These are phyloP conservation scores for Teleogryllus occipitalis DNA, from an alignment of 1,140 invertebrate genomes.

Conservation along the genomic window DNA sequence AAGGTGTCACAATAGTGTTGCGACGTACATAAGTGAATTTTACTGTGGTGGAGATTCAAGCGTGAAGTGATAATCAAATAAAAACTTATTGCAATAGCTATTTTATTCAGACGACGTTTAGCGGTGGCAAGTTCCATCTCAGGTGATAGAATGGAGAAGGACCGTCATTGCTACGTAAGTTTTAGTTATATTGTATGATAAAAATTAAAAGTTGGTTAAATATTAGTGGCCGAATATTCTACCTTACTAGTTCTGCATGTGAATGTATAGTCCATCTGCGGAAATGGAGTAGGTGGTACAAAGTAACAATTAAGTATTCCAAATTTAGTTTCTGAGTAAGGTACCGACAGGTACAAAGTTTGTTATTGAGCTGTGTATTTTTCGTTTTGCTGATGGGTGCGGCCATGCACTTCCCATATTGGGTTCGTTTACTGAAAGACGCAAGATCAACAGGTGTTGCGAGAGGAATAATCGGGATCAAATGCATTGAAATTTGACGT, in stretches of 20 bases:
- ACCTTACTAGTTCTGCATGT: not conserved
- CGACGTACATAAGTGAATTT: not conserved
- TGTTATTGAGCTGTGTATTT: not conserved
- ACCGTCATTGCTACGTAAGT: not conserved
- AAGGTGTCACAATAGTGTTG: not conserved
- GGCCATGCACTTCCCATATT: not conserved
- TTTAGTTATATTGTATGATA: not conserved
- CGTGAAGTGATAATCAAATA: too few species aligned
- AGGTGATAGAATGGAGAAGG: not conserved
- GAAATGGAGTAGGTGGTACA: too few species aligned
- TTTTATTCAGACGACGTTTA: not conserved
- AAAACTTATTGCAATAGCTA: too few species aligned
- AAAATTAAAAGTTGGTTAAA: too few species aligned
- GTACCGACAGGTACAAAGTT: not conserved
- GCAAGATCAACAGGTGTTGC: not conserved
- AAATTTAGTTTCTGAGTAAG: not conserved
- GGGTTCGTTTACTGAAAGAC: not conserved
- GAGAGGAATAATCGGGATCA: too few species aligned
- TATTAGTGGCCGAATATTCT: too few species aligned
- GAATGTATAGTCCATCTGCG: too few species aligned
- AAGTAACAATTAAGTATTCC: too few species aligned
- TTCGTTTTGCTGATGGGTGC: not conserved
- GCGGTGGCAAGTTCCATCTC: not conserved
- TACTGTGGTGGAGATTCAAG: not conserved
- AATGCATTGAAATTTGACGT: too few species aligned